These are phyloP conservation scores for Scaptomyza montana DNA, from an alignment of 1,140 invertebrate genomes.

Conservation along the genomic window DNA sequence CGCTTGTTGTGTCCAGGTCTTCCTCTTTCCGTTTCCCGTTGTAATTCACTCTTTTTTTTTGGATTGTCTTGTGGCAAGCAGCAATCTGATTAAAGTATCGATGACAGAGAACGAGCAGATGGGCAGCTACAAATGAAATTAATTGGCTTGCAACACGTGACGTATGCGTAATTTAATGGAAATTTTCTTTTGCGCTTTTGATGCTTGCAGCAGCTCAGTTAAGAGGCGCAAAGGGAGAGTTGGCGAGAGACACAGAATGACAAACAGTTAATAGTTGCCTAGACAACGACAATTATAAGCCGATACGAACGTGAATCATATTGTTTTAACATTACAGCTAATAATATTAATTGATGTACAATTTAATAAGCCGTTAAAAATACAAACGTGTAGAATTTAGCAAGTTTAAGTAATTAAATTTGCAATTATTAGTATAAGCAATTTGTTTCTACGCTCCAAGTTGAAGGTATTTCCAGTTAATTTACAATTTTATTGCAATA, in stretches of 20 bases:
- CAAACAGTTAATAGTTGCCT: too few relatives aligned
- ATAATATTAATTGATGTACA: too few relatives aligned
- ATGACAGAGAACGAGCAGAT: constrained; percentile 36
- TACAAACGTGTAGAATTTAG: too few relatives aligned
- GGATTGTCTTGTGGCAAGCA: not conserved
- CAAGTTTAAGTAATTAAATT: too few relatives aligned
- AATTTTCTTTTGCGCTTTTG: constrained; percentile 10
- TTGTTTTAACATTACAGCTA: too few relatives aligned
- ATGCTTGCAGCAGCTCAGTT: not conserved
- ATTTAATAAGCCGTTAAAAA: too few relatives aligned
- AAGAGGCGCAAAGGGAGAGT: too few relatives aligned
- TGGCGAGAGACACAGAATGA: too few relatives aligned
- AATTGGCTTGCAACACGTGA: constrained; percentile 75
- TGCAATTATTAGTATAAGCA: too few relatives aligned
- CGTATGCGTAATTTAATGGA: constrained; percentile 66
- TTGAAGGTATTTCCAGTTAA: not conserved
- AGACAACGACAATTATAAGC: too few relatives aligned
- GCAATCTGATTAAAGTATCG: constrained; percentile 42
- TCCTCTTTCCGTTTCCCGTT: constrained; percentile 32
- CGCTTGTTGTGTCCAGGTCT: not conserved
- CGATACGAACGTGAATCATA: too few relatives aligned
- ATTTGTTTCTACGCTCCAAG: not conserved
- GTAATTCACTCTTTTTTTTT: constrained; percentile 12
- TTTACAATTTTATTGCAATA: not conserved
- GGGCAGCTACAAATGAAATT: constrained; percentile 19